A percentile compares a stretch with the other conserved stretches of the same genome.
These are phyloP conservation scores for Enteromius trimaculatus DNA, from an alignment of 2,797 vertebrate genomes.

Conservation along the genomic window DNA sequence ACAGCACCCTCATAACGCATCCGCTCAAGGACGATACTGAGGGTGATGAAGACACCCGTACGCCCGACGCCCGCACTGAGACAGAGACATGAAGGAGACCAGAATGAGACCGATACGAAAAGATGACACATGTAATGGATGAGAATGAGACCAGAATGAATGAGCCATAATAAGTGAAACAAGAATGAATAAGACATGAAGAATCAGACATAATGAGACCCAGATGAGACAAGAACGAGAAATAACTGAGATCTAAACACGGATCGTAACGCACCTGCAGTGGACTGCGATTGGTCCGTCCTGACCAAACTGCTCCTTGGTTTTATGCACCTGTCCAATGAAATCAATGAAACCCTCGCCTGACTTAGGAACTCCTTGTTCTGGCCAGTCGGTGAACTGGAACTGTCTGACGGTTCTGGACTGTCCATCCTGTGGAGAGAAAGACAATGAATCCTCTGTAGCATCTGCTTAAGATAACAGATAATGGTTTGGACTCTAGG, in stretches of 20 bases:
- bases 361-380: conserved; percentile 97
- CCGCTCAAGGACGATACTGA: conserved; percentile 96
- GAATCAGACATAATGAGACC: neutral
- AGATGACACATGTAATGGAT: neutral
- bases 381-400: conserved; percentile 99
- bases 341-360: conserved; percentile 98
- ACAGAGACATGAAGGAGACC: neutral
- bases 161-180: neutral
- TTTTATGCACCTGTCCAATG: conserved; percentile 84
- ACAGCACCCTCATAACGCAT: conserved; percentile 98
- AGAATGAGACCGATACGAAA: neutral
- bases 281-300: conserved; percentile 97
- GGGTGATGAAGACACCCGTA: conserved; percentile 95
- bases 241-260: neutral
- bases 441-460: neutral
- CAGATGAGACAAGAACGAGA: no score
- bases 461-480: no score
- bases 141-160: no score
- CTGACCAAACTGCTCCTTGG: conserved; percentile 99
- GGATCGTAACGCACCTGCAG: conserved; percentile 85
- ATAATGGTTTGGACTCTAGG: no score
- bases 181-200: no score
- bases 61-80: conserved; percentile 92
- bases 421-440: conserved; percentile 83
- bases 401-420: conserved; percentile 98